phyloP scores from a whole-genome alignment of 2,888 invertebrate species.

The Drosophila suboccidentalis region DNA sequence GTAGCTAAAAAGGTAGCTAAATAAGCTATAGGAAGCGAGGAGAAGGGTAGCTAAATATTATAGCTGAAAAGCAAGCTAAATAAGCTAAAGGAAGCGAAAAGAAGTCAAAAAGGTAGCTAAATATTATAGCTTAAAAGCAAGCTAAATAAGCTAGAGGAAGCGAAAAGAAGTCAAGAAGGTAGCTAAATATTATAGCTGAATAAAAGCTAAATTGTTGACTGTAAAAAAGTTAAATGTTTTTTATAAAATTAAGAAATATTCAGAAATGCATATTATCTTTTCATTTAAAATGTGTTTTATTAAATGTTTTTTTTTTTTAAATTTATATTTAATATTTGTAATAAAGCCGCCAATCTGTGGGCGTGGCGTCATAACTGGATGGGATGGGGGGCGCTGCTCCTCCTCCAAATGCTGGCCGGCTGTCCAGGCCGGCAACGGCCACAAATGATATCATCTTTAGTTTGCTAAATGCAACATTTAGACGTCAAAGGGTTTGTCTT shows the following conservation, averaged over 20 bases:
- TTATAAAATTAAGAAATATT: neutral
- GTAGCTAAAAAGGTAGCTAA: conserved; percentile 49
- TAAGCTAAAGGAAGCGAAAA: conserved; percentile 2
- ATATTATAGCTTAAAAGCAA: neutral
- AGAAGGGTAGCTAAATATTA: conserved; percentile 28
- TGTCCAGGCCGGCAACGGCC: conserved; percentile 69
- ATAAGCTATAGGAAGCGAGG: neutral
- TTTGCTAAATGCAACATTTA: conserved; percentile 72
- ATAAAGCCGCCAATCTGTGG: conserved; percentile 40
- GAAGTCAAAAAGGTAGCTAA: conserved; percentile 50
- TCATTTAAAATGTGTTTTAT: conserved; percentile 34
- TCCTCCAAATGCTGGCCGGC: conserved; percentile 50
- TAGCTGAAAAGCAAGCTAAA: conserved; percentile 6
- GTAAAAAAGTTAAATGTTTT: neutral
- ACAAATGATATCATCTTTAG: conserved; percentile 11
- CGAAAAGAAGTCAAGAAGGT: conserved; percentile 1
- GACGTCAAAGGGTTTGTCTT: conserved; percentile 57
- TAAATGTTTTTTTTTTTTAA: conserved; percentile 1
- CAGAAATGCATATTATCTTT: conserved; percentile 12
- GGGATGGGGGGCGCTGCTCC: conserved; percentile 22
- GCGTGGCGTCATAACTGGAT: conserved; percentile 22
- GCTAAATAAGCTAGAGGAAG: neutral
- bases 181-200: conserved; percentile 27
- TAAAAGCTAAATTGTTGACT: neutral
- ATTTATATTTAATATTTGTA: conserved; percentile 19